Conservation (phyloP, 2,888 invertebrate species). For the Limnephilus marmoratus region DNA sequence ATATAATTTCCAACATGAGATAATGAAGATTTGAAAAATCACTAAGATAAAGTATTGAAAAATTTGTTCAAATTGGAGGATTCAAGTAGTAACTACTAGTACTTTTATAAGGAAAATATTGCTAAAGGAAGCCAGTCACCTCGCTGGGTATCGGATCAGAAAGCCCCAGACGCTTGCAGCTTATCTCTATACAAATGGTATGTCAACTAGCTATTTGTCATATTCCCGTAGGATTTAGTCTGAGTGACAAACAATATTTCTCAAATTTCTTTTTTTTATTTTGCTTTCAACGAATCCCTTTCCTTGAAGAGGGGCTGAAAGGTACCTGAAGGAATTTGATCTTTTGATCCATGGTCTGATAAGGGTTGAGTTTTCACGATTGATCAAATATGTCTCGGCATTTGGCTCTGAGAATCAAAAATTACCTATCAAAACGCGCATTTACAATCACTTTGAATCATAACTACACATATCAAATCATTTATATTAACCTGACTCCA, state of each 20-base stretch:
- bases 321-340: slow-evolving; percentile 41
- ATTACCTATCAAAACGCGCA: background rate
- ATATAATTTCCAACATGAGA: too few species aligned
- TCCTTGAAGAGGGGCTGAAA: slow-evolving; percentile 21
- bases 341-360: slow-evolving; percentile 19
- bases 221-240: slow-evolving; percentile 2
- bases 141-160: background rate
- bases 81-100: too few species aligned
- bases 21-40: too few species aligned
- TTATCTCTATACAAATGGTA: slow-evolving; percentile 13
- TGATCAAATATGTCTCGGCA: slow-evolving; percentile 27
- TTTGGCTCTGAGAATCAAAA: background rate
- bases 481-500: background rate
- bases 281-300: slow-evolving; percentile 2
- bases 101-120: background rate
- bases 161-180: background rate
- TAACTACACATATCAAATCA: background rate
- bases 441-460: background rate
- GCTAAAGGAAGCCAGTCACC: background rate
- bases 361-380: slow-evolving; percentile 1
- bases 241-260: slow-evolving; percentile 35
- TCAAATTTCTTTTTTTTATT: slow-evolving; percentile 23
- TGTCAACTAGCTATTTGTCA: slow-evolving; percentile 31
- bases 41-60: background rate
- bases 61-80: background rate